These are phyloP conservation scores for Ameiurus melas DNA, from an alignment of 2,113 vertebrate species.

Conservation along the genomic window DNA sequence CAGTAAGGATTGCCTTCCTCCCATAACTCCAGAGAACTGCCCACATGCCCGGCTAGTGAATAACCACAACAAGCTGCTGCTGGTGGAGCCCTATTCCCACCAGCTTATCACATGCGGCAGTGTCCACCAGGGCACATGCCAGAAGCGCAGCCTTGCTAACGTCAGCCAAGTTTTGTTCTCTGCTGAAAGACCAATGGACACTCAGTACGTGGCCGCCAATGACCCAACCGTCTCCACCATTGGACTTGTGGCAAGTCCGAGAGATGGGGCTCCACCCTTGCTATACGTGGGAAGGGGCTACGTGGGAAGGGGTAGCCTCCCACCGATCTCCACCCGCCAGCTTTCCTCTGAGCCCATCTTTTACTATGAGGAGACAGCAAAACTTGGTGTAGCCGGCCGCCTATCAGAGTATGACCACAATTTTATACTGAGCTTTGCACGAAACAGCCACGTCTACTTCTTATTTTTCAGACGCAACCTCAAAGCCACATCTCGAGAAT, in stretches of 20 bases:
- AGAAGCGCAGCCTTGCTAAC: constrained; percentile 82
- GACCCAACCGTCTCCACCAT: constrained; percentile 88
- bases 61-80: constrained; percentile 91
- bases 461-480: constrained; percentile 91
- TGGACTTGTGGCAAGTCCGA: constrained; percentile 82
- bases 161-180: constrained; percentile 80
- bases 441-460: constrained; percentile 82
- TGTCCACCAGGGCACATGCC: constrained; percentile 91
- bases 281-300: constrained; percentile 93
- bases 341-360: constrained; percentile 85
- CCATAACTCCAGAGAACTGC: constrained; percentile 82
- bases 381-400: constrained; percentile 86
- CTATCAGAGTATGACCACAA: constrained; percentile 95
- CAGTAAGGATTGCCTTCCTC: constrained; percentile 92
- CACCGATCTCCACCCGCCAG: constrained; percentile 91
- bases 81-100: constrained; percentile 77
- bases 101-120: constrained; percentile 93
- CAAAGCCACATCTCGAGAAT: constrained; percentile 83
- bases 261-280: constrained; percentile 76
- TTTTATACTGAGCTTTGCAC: constrained; percentile 85
- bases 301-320: constrained; percentile 89
- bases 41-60: constrained; percentile 81
- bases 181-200: constrained; percentile 87
- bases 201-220: constrained; percentile 94
- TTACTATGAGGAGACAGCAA: constrained; percentile 95